Evolutionary conservation across 2,797 vertebrate genomes (phyloP).

Genomic region (Allobates femoralis): DNA sequence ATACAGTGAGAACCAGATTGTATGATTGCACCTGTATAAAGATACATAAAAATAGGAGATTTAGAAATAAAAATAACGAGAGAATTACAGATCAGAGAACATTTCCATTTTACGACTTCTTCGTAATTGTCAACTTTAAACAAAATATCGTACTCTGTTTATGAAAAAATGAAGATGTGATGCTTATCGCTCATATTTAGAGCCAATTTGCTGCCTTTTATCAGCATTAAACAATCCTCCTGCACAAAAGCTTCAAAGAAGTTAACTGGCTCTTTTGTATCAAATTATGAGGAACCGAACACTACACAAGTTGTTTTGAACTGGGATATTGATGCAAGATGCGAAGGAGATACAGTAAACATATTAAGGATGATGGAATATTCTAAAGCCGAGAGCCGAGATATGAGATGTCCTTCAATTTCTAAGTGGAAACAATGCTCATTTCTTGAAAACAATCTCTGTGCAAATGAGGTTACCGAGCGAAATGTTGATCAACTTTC

Average conservation of each 20-base stretch:
- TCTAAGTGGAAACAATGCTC: conserved; percentile 1
- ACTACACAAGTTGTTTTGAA: conserved; percentile 33
- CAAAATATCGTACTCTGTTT: conserved; percentile 42
- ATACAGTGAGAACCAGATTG: not conserved
- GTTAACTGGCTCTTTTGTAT: conserved; percentile 3
- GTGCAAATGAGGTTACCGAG: conserved; percentile 19
- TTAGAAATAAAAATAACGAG: too few relatives aligned
- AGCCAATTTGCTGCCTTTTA: conserved; percentile 75
- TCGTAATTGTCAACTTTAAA: conserved; percentile 4
- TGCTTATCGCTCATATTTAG: conserved; percentile 66
- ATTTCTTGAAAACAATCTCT: conserved; percentile 9
- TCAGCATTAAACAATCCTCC: conserved; percentile 73
- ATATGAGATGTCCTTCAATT: conserved; percentile 14
- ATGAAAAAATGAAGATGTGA: conserved; percentile 26
- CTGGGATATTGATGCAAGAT: conserved; percentile 23
- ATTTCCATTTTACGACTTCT: conserved; percentile 23
- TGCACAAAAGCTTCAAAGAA: conserved; percentile 9
- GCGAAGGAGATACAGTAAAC: conserved; percentile 4
- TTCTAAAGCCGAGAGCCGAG: conserved; percentile 8
- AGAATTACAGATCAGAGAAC: conserved; percentile 34
- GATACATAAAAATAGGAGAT: too few relatives aligned
- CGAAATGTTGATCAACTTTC: not conserved
- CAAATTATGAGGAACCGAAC: conserved; percentile 67
- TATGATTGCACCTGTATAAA: not conserved
- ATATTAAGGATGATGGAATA: conserved; percentile 33